Base-by-base conservation (phyloP, 2,113 vertebrate genomes). In the Lipophrys pholis region DNA sequence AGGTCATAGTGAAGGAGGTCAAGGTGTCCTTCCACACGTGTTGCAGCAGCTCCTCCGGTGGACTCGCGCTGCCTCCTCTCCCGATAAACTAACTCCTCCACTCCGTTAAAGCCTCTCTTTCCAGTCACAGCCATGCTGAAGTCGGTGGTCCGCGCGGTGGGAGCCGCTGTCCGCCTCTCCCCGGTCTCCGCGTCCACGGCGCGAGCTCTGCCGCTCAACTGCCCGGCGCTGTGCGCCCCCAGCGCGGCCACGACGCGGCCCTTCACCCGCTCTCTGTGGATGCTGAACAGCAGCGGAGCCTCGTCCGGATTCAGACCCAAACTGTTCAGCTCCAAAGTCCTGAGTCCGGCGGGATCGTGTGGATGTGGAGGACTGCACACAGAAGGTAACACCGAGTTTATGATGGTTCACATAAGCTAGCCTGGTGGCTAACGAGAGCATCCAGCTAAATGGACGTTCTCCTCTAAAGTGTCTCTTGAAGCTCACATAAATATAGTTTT, bases 291-390 rank as follows among this genome's bases (percentile, higher is more conserved):
- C 78, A 63, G 75, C 61, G 90, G 91, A 68, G 70, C 88, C 5
- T 78, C 89, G 2, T 84, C 91, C 0, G 85, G 87, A 30, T 86
- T 82, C 86, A 78, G 89, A 59, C 84, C 93, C 0, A 90, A 86
- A 48, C 80, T 95, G 48, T 91, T 95, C 35, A 84, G 66, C 39
- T 87, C 92, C 0, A 90, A 75, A 14, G 15, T 81, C 5, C 58
- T 75, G 14, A 81, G 80, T 64, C 95, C 81, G 53, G 91, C 87
- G 11, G 77, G 90, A 11, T 94, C 95, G 8, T 98, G 96, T 73
- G 93, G 94, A 38, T 96, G 96, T 66, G 95, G 94, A 45, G 94
- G 91, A 0, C 94, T 98, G 49, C 97, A 98, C 87, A 98, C 97
- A 1, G 96, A 98, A 76, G 97, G 97, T 97, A 89, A 51, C 0